phyloP scores from a whole-genome alignment of 2,888 invertebrate genomes.

The Aphidoletes aphidimyza region DNA sequence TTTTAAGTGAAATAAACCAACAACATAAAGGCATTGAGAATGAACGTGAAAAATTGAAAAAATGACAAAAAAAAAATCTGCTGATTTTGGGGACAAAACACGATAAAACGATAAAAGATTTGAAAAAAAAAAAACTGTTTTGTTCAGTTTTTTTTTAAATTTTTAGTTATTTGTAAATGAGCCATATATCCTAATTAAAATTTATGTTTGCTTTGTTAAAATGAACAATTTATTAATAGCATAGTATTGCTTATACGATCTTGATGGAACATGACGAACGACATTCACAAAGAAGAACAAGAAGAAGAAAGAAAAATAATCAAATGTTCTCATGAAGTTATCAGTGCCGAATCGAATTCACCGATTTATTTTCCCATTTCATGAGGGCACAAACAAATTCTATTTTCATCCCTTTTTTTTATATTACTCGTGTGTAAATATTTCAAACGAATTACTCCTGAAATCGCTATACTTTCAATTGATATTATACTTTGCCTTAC shows the following conservation, averaged over 20 bases:
- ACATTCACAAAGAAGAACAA: background rate
- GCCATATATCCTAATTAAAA: slow-evolving; percentile 1
- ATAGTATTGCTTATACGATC: background rate
- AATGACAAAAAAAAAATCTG: background rate
- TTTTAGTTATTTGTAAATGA: slow-evolving; percentile 20
- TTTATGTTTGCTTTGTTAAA: background rate
- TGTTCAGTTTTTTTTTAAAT: background rate
- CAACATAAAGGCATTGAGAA: background rate
- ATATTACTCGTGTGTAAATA: background rate
- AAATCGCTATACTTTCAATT: background rate
- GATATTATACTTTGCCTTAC: background rate
- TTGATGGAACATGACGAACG: background rate
- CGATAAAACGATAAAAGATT: background rate
- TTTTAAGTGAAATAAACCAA: background rate
- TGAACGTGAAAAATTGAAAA: background rate
- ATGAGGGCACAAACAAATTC: too few species aligned
- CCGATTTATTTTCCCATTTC: too few species aligned
- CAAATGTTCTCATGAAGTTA: too few species aligned
- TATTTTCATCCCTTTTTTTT: too few species aligned
- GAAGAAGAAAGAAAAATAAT: background rate
- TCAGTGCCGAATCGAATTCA: too few species aligned
- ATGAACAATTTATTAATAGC: too few species aligned
- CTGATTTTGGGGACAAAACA: background rate
- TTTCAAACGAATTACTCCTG: background rate
- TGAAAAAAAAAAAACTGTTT: background rate